Evolutionary conservation across 1,140 invertebrate genomes (phyloP), one percentile per base, ranked within the genome.

Genomic region (Drosophila persimilis): DNA sequence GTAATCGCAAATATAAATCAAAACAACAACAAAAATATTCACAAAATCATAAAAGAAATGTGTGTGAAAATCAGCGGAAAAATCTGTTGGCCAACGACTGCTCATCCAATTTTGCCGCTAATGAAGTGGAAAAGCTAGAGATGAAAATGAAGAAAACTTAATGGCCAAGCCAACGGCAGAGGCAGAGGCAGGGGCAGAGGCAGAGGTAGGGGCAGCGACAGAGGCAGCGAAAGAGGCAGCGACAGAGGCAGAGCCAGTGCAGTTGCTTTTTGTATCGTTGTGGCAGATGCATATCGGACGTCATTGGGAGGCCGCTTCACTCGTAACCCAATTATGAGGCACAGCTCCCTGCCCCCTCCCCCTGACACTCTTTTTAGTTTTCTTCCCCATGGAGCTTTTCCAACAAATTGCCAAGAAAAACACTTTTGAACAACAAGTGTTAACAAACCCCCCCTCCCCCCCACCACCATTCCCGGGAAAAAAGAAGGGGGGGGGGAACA

Each of bases 341-440:
- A 59, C 75, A 78, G 78, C 70, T 74, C 31, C 31, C 31, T 3
- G 0, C 31, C 8, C 8, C 31, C 31, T 83, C 57, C 26, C 39
- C 24, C 24, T 22, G 6, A 22, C 51, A 29, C 15, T 15, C 6
- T 35, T 39, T 17, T 39, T 66, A 70, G 48, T 35, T 77, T 47
- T 67, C 58, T 60, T 53, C 11, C 53, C 45, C 41, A 43, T 58
- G 51, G 26, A 66, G 22, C 50, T 47, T 31, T 53, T 75, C 52
- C 47, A 69, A 81, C 79, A 81, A 81, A 81, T 83, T 83, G 79
- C 79, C 79, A 74, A 74, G 79, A 78, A 80, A 81, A 81, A 83
- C 79, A 83, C 73, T 81, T 13, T 77, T 78, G 53, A 53, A 76
- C 77, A 77, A 73, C 73, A 81, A 81, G 78, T 83, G 78, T 61